Conservation (phyloP, 2,888 invertebrate species). For the Pycnomerus fuliginosus region DNA sequence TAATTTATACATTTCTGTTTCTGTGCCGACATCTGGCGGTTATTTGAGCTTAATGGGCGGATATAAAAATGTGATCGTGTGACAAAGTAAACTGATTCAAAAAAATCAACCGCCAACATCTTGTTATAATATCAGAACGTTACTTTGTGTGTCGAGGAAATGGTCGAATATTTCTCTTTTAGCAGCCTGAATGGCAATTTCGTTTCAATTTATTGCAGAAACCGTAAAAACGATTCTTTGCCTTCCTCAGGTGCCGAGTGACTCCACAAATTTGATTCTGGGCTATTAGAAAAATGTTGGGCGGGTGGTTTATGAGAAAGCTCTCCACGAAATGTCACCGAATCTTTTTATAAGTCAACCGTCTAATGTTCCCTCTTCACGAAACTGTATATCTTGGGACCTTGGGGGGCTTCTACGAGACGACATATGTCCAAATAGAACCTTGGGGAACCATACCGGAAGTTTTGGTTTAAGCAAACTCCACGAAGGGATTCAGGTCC, state of each 20-base stretch:
- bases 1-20: conserved; percentile 22
- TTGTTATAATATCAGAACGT: too few species aligned
- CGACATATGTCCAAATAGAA: conserved; percentile 30
- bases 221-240: conserved; percentile 12
- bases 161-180: conserved; percentile 17
- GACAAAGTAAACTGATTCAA: too few species aligned
- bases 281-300: too few species aligned
- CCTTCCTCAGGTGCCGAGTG: conserved; percentile 16
- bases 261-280: too few species aligned
- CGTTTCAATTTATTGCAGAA: conserved; percentile 16
- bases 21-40: conserved; percentile 16
- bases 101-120: too few species aligned
- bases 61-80: too few species aligned
- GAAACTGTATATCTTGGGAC: conserved; percentile 23
- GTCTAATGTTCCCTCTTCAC: too few species aligned
- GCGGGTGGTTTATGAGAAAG: too few species aligned
- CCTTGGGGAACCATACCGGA: conserved; percentile 28
- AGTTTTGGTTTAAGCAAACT: conserved; percentile 28
- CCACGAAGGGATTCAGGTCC: conserved; percentile 19
- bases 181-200: conserved; percentile 14
- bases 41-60: conserved; percentile 19
- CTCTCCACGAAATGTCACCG: too few species aligned
- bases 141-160: too few species aligned
- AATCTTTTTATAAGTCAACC: too few species aligned
- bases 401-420: conserved; percentile 17